A percentile compares a stretch with the other conserved stretches of the same genome.
These are phyloP conservation scores for Petrolisthes manimaculis DNA, from an alignment of 2,888 invertebrate genomes.

Conservation along the genomic window DNA sequence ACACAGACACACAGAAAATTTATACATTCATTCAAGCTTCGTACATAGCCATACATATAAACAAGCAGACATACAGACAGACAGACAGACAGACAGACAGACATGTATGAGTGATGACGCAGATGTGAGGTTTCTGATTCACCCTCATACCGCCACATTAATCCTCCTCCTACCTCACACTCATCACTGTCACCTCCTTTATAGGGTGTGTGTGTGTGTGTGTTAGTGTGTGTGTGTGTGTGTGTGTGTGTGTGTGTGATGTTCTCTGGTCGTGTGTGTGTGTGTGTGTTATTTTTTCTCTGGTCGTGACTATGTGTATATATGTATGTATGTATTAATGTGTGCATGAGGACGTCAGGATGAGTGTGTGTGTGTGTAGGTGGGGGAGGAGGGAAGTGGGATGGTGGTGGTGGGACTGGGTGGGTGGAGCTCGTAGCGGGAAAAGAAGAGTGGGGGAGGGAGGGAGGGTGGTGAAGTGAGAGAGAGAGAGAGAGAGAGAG, in stretches of 20 bases:
- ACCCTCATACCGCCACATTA: background rate
- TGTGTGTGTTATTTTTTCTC: too few relatives aligned
- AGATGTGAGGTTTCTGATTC: background rate
- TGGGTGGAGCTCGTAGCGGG: background rate
- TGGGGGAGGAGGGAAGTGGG: background rate
- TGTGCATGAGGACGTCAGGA: background rate
- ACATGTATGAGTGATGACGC: background rate
- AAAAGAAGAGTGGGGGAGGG: too few relatives aligned
- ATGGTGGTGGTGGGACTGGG: background rate
- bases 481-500: constrained; percentile 24
- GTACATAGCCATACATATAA: background rate
- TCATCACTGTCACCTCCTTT: background rate
- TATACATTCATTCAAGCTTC: background rate
- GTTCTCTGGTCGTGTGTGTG: background rate
- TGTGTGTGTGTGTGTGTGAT: background rate
- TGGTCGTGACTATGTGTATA: too few relatives aligned
- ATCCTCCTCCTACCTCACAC: background rate
- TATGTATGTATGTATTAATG: background rate
- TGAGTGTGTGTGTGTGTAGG: background rate
- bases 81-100: background rate
- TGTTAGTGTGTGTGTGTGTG: background rate
- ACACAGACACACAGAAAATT: background rate
- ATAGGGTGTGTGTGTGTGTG: background rate
- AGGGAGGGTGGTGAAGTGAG: background rate
- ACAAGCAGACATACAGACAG: background rate